A percentile compares a stretch with the other conserved stretches of the same genome.
phyloP scores from a whole-genome alignment of 2,888 invertebrate species.

The Carabus problematicus region DNA sequence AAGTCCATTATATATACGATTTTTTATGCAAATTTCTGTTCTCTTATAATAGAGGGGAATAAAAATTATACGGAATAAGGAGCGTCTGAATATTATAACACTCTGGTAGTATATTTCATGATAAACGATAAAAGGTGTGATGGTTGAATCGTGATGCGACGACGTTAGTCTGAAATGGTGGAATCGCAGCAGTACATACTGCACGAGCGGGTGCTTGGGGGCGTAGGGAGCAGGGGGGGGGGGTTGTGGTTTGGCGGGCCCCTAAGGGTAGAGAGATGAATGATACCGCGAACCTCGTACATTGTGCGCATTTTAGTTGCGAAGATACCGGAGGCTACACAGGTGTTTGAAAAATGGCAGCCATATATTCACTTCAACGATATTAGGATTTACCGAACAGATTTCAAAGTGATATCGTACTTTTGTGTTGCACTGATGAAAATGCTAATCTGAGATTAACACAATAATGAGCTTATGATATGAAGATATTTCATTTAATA shows the following conservation, averaged over 20 bases:
- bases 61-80: slow-evolving; percentile 37
- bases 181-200: background rate
- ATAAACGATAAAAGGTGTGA: slow-evolving; percentile 32
- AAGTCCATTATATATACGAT: slow-evolving; percentile 14
- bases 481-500: no score
- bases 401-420: slow-evolving; percentile 32
- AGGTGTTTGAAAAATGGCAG: slow-evolving; percentile 37
- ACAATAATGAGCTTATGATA: no score
- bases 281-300: no score
- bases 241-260: no score
- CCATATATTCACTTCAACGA: slow-evolving; percentile 30
- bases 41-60: slow-evolving; percentile 21
- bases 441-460: slow-evolving; percentile 23
- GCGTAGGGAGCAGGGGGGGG: background rate
- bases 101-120: slow-evolving; percentile 31
- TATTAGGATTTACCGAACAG: slow-evolving; percentile 38
- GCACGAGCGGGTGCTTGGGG: background rate
- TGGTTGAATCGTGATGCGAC: slow-evolving; percentile 13
- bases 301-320: background rate
- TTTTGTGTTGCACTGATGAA: slow-evolving; percentile 24
- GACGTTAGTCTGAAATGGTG: slow-evolving; percentile 16
- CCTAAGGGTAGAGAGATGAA: no score
- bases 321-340: slow-evolving; percentile 22
- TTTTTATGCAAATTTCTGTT: slow-evolving; percentile 32
- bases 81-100: slow-evolving; percentile 32